Percentiles rank a stretch among this genome's conserved stretches.
These are phyloP conservation scores for Sialia sialis DNA, from an alignment of 2,113 vertebrate species.

Conservation along the genomic window DNA sequence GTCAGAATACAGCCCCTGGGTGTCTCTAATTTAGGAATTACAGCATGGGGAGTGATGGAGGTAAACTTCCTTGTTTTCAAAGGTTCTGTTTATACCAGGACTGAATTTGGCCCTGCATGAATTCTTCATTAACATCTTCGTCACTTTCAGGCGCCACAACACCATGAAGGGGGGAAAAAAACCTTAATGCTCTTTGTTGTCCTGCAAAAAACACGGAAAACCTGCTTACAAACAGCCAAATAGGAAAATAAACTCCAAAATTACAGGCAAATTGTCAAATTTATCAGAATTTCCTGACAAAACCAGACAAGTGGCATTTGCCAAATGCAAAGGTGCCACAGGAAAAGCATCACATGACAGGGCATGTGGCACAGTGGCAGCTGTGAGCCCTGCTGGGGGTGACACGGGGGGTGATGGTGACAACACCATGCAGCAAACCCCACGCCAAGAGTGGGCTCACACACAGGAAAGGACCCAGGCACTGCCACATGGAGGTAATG, in stretches of 20 bases:
- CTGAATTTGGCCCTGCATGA: not conserved
- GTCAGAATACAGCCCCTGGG: not conserved
- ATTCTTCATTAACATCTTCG: not conserved
- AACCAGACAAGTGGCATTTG: not conserved
- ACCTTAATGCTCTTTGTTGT: not conserved
- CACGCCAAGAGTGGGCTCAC: fast-evolving
- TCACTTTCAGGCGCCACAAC: not conserved
- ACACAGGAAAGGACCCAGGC: not conserved
- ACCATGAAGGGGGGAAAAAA: not conserved
- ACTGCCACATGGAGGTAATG: fast-evolving
- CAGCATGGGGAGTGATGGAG: not conserved
- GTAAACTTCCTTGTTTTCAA: not conserved
- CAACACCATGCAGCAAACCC: not conserved
- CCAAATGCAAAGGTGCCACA: not conserved
- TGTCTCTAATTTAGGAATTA: not conserved
- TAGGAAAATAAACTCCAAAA: not conserved
- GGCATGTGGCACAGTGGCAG: not conserved
- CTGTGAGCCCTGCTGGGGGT: not conserved
- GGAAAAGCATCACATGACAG: not conserved
- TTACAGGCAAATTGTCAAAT: not conserved
- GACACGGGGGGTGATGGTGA: not conserved
- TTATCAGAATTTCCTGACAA: not conserved
- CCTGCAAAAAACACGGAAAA: not conserved
- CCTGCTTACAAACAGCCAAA: not conserved
- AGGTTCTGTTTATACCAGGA: not conserved